phyloP scores from a whole-genome alignment of 2,888 invertebrate species.

The Erpobdella octoculata region DNA sequence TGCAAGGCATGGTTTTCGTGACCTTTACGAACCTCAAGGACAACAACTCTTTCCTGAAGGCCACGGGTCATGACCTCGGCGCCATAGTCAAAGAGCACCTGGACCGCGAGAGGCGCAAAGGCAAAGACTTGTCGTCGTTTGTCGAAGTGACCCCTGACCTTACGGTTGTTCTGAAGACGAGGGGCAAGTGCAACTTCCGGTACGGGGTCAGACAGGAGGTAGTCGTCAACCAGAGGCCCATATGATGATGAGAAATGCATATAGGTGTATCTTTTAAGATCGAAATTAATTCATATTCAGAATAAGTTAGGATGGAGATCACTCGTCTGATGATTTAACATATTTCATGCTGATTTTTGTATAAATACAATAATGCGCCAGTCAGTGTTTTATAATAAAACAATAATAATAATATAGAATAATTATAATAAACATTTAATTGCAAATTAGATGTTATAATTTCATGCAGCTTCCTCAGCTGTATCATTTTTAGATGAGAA shows the following conservation, averaged over 20 bases:
- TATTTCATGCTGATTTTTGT: too few relatives aligned
- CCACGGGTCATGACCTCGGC: slow-evolving; percentile 34
- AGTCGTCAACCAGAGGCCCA: slow-evolving; percentile 31
- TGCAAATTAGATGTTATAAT: too few relatives aligned
- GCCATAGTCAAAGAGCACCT: slow-evolving; percentile 30
- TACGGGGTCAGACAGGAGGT: slow-evolving; percentile 40
- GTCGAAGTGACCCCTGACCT: slow-evolving; percentile 12
- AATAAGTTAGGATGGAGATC: background rate
- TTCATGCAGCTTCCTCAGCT: too few relatives aligned
- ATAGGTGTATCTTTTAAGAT: background rate
- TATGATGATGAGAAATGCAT: background rate
- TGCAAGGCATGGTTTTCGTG: slow-evolving; percentile 37
- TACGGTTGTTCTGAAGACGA: slow-evolving; percentile 31
- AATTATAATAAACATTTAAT: too few relatives aligned
- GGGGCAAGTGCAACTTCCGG: slow-evolving; percentile 37
- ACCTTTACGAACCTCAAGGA: slow-evolving; percentile 37
- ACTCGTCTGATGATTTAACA: too few relatives aligned
- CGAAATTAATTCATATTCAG: background rate
- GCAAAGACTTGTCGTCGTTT: background rate
- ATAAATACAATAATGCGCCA: too few relatives aligned
- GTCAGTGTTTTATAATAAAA: too few relatives aligned
- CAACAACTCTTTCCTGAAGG: slow-evolving; percentile 37
- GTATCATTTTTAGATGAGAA: too few relatives aligned
- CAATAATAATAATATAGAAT: too few relatives aligned
- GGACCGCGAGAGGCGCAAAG: slow-evolving; percentile 31